Evolutionary conservation across 2,888 invertebrate species (phyloP).

Genomic region (Ichneumoninae sp.): DNA sequence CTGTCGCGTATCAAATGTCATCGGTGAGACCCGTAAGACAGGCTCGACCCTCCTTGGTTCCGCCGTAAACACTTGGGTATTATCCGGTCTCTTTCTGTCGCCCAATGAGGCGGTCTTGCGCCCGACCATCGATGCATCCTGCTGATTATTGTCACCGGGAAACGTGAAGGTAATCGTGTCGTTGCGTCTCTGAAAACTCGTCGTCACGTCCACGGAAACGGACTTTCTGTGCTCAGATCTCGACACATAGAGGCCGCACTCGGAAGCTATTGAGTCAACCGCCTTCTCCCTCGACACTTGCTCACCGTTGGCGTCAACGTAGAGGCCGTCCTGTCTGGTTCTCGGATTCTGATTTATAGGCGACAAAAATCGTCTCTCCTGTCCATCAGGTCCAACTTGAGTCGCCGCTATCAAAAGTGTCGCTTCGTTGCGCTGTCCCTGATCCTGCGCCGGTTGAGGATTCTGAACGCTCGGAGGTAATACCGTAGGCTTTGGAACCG

Average conservation of each 20-base stretch:
- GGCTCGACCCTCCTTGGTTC: slow-evolving; percentile 79
- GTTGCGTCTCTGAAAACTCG: slow-evolving; percentile 79
- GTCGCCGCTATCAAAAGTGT: slow-evolving; percentile 69
- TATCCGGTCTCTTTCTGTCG: slow-evolving; percentile 77
- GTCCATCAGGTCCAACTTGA: slow-evolving; percentile 72
- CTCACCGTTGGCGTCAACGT: slow-evolving; percentile 80
- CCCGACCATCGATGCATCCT: slow-evolving; percentile 71
- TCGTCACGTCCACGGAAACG: slow-evolving; percentile 79
- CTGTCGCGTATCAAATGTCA: slow-evolving; percentile 79
- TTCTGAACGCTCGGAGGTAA: slow-evolving; percentile 59
- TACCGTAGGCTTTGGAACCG: slow-evolving; percentile 52
- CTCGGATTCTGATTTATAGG: slow-evolving; percentile 80
- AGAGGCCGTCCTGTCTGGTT: slow-evolving; percentile 82
- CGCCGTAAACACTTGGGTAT: slow-evolving; percentile 73
- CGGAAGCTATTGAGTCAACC: slow-evolving; percentile 72
- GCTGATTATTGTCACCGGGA: slow-evolving; percentile 76
- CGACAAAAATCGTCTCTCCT: slow-evolving; percentile 75
- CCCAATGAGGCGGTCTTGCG: slow-evolving; percentile 73
- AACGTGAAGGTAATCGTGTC: slow-evolving; percentile 82
- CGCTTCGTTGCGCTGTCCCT: slow-evolving; percentile 72
- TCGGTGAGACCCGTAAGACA: slow-evolving; percentile 78
- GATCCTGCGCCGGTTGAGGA: slow-evolving; percentile 70
- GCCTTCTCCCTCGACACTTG: slow-evolving; percentile 75
- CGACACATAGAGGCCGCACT: slow-evolving; percentile 78
- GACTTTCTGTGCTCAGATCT: slow-evolving; percentile 81